These are phyloP conservation scores for Cairina moschata DNA, from an alignment of 2,113 vertebrate species.

Conservation along the genomic window DNA sequence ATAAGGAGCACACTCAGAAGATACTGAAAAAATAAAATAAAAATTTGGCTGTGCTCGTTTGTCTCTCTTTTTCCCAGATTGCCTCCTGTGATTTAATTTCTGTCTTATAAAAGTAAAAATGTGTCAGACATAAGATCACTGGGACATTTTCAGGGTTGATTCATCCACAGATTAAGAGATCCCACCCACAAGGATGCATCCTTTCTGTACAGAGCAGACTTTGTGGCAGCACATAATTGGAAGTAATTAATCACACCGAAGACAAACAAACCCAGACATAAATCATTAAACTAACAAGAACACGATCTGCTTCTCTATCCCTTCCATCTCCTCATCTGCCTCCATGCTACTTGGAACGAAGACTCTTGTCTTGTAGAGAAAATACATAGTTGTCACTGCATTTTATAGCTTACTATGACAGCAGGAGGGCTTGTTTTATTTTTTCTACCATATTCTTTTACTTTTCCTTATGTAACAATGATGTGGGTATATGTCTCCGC, in stretches of 20 bases:
- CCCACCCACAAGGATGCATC: background rate
- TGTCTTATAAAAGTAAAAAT: background rate
- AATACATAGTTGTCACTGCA: background rate
- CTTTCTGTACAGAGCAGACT: background rate
- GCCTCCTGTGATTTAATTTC: background rate
- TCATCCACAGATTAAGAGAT: background rate
- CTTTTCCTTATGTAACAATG: background rate
- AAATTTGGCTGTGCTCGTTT: accelerated
- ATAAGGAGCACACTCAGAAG: background rate
- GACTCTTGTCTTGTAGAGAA: background rate
- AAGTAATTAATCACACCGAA: slow-evolving; percentile 43
- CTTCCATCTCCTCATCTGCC: background rate
- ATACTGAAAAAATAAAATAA: background rate
- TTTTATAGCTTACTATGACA: background rate
- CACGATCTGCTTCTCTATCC: background rate
- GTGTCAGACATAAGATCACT: background rate
- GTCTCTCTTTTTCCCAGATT: background rate
- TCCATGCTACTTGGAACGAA: background rate
- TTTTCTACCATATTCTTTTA: background rate
- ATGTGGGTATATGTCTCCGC: background rate
- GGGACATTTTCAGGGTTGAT: background rate
- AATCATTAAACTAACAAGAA: slow-evolving; percentile 29
- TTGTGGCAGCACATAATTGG: background rate
- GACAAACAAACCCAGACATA: slow-evolving; percentile 23
- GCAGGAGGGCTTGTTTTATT: background rate